These are phyloP conservation scores for Chrysolina oricalcia DNA, from an alignment of 2,888 invertebrate genomes.

Conservation along the genomic window DNA sequence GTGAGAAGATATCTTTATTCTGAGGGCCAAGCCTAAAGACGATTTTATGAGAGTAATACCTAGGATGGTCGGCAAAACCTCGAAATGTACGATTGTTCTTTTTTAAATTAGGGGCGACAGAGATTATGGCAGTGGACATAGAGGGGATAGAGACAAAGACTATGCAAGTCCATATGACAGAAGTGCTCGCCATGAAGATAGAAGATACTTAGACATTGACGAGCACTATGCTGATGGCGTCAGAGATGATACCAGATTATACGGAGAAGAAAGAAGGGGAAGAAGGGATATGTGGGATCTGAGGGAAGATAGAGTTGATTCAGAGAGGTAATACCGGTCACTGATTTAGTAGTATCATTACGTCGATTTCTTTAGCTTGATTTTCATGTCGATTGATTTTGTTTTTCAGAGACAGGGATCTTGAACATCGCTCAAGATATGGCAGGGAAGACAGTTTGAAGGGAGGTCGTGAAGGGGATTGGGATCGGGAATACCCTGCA, in stretches of 20 bases:
- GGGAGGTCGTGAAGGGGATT: constrained; percentile 34
- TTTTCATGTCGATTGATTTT: neutral
- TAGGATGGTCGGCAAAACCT: neutral
- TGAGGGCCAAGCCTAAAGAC: too few relatives aligned
- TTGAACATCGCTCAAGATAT: constrained; percentile 63
- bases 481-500: constrained; percentile 10
- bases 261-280: constrained; percentile 66
- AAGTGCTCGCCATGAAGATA: constrained; percentile 68
- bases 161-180: constrained; percentile 72
- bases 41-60: too few relatives aligned
- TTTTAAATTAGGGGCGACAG: constrained; percentile 55
- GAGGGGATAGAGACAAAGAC: constrained; percentile 64
- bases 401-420: constrained; percentile 57
- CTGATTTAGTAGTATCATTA: too few relatives aligned
- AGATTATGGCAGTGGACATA: constrained; percentile 62
- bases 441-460: constrained; percentile 41
- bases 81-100: neutral
- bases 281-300: constrained; percentile 68
- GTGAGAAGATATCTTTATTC: too few relatives aligned
- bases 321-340: constrained; percentile 58
- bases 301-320: constrained; percentile 63
- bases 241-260: constrained; percentile 66
- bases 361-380: neutral
- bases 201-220: constrained; percentile 68
- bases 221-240: constrained; percentile 67